Evolutionary conservation across 2,797 vertebrate genomes (phyloP).

Genomic region (Sparidentex hasta): DNA sequence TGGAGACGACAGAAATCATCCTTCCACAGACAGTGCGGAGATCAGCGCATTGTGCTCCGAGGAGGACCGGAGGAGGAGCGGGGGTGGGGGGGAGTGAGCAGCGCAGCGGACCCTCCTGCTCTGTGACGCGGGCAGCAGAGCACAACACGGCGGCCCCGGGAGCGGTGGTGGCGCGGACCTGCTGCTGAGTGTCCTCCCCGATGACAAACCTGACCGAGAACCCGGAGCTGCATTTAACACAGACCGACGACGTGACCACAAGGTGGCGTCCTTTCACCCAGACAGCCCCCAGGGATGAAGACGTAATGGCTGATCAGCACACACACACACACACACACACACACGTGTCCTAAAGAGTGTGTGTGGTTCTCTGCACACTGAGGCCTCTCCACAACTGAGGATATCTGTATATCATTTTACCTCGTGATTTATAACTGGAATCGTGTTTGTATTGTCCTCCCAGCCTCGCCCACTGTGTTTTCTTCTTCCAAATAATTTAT

Average conservation of each 20-base stretch:
- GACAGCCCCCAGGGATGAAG: neutral
- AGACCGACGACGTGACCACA: neutral
- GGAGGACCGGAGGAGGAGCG: slow-evolving; percentile 37
- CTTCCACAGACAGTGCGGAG: slow-evolving; percentile 76
- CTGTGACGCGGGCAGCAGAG: no score
- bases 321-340: no score
- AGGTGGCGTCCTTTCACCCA: slow-evolving; percentile 26
- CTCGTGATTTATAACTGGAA: no score
- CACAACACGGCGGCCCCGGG: no score
- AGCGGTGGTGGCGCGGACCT: neutral
- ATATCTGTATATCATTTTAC: no score
- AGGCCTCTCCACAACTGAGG: no score
- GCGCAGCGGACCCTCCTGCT: no score
- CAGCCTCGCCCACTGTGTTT: no score
- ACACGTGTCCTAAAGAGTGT: no score
- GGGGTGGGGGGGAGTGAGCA: slow-evolving; percentile 16
- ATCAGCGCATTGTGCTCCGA: slow-evolving; percentile 84
- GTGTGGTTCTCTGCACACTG: no score
- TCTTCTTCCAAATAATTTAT: no score
- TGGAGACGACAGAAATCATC: slow-evolving; percentile 93
- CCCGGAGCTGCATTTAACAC: neutral
- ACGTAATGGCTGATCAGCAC: slow-evolving; percentile 4
- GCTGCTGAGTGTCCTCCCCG: neutral
- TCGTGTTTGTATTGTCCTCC: no score
- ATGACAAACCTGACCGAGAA: neutral